phyloP scores from a whole-genome alignment of 2,113 vertebrate genomes.

The Motacilla tschutschensis region DNA sequence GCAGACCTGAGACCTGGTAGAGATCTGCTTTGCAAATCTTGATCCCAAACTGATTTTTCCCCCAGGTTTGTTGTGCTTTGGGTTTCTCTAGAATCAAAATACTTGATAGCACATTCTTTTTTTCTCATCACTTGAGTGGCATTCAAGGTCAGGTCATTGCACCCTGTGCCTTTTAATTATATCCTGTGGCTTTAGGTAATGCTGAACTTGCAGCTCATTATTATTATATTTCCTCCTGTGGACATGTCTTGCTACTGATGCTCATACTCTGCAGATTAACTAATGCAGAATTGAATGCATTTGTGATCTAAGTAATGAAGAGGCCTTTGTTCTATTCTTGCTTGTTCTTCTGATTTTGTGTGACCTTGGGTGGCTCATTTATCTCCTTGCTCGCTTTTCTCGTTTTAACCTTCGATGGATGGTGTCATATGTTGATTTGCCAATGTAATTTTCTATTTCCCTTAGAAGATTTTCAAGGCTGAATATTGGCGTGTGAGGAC shows the following conservation, averaged over 20 bases:
- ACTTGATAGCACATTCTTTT: not conserved
- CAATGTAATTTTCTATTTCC: not conserved
- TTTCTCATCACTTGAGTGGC: not conserved
- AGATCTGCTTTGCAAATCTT: not conserved
- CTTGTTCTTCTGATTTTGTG: conserved; percentile 52
- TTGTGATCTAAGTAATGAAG: conserved; percentile 51
- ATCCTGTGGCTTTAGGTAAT: conserved; percentile 20
- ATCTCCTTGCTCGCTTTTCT: conserved; percentile 1
- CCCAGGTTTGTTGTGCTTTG: not conserved
- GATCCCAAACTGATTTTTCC: not conserved
- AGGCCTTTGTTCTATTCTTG: conserved; percentile 49
- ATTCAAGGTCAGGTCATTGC: not conserved
- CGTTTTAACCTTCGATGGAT: not conserved
- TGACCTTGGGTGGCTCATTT: conserved; percentile 19
- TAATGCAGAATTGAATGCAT: conserved; percentile 32
- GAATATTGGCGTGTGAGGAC: not conserved
- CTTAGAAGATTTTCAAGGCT: not conserved
- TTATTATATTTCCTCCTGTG: conserved; percentile 39
- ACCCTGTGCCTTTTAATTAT: conserved; percentile 20
- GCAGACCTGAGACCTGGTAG: not conserved
- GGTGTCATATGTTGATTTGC: not conserved
- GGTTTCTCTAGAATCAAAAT: not conserved
- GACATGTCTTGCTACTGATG: conserved; percentile 29
- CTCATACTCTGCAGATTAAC: conserved; percentile 29
- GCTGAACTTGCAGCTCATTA: conserved; percentile 37